These are phyloP conservation scores for Pelobates fuscus DNA, from an alignment of 2,113 vertebrate species.

Conservation along the genomic window DNA sequence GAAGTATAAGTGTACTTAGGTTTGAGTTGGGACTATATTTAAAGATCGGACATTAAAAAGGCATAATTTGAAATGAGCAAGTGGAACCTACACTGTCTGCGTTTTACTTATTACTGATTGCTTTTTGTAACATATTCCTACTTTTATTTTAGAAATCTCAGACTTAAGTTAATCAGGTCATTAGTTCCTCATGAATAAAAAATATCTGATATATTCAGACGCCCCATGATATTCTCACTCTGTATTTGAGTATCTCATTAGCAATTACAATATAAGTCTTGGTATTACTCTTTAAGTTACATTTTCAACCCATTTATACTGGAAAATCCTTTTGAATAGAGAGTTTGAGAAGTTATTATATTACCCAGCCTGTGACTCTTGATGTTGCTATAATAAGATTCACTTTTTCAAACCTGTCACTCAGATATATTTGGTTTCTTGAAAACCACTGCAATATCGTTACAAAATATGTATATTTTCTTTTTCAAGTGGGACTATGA, in stretches of 20 bases:
- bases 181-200: conserved; percentile 49
- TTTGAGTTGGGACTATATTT: background rate
- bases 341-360: conserved; percentile 46
- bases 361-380: conserved; percentile 28
- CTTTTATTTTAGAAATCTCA: conserved; percentile 29
- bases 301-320: conserved; percentile 44
- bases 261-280: conserved; percentile 48
- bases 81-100: conserved; percentile 24
- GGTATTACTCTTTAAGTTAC: conserved; percentile 46
- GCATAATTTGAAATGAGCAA: background rate
- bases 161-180: conserved; percentile 46
- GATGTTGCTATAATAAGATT: conserved; percentile 45
- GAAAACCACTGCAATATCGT: background rate
- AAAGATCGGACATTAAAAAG: background rate
- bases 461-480: background rate
- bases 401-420: conserved; percentile 32
- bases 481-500: background rate
- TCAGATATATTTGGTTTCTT: conserved; percentile 23
- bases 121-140: conserved; percentile 23
- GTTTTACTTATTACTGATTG: conserved; percentile 31
- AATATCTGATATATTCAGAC: conserved; percentile 48
- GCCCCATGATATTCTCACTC: conserved; percentile 26
- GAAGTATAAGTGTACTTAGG: no score
- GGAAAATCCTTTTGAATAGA: conserved; percentile 15
- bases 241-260: conserved; percentile 43